Base-by-base conservation (phyloP, 2,888 invertebrate genomes). In the Dasypolia templi region DNA sequence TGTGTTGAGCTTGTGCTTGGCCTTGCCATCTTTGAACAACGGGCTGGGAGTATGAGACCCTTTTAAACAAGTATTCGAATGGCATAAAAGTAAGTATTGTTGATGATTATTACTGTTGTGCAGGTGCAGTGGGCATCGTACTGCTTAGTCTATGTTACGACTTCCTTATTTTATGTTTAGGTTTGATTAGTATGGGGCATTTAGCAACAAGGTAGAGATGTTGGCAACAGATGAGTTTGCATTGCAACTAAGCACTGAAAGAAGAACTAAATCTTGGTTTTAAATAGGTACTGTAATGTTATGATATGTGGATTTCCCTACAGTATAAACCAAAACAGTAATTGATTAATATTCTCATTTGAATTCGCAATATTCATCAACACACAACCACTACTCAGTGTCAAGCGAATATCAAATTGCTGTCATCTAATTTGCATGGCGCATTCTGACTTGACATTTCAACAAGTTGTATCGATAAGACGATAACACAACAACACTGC, bases 391-490 rank as follows among this genome's bases (percentile, higher is more conserved):
- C 32, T 62, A 59, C 46, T 71, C 35, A 80, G 56, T 81, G 75
- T 72, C 68, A 68, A 42, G 26, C 35, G 29, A 72, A 81, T 72
- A 42, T 76, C 72, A 46, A 70, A 65, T 61, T 58, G 65, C 55
- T 64, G 75, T 75, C 76, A 62, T 69, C 42, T 62, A 42, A 81
- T 81, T 77, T 73, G 29, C 77, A 67, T 70, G 51, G 19, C 17
- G 14, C 39, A 9, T 42, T n/a, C 49, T 46, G 62, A 71, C 63
- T 63, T 70, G 66, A 63, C 69, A 81, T 66, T 66, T 66, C 72
- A 81, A 73, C 62, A 65, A 55, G 51, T 42, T 64, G 55, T 55
- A 80, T 70, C 81, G 68, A 81, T 77, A 67, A 58, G n/a, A 49
- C 67, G 53, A 77, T 65, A 79, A 32, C 49, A 49, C 59, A 65